Evolutionary conservation across 2,888 invertebrate species (phyloP).

Genomic region (Chalcis sispes): DNA sequence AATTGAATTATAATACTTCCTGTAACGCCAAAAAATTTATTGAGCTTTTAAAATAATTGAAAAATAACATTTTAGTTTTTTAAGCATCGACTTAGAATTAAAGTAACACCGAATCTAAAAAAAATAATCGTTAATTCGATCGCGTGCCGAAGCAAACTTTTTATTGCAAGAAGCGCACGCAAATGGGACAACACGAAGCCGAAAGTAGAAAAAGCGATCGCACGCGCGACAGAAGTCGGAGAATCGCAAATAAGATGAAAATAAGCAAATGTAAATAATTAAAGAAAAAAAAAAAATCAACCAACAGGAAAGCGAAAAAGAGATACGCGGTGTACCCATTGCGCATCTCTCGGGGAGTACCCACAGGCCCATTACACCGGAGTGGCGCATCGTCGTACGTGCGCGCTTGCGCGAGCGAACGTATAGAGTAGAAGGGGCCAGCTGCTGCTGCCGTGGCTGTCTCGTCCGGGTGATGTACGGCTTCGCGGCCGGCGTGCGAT

Average conservation of each 20-base stretch:
- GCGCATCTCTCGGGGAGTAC: background rate
- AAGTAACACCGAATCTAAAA: too few relatives aligned
- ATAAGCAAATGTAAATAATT: too few relatives aligned
- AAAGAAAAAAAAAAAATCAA: slow-evolving; percentile 27
- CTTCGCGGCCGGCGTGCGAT: slow-evolving; percentile 71
- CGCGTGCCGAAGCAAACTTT: too few relatives aligned
- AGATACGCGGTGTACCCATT: slow-evolving; percentile 4
- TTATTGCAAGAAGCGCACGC: background rate
- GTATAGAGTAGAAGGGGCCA: too few relatives aligned
- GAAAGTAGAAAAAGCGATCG: slow-evolving; percentile 10
- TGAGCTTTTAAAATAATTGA: too few relatives aligned
- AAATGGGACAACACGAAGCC: background rate
- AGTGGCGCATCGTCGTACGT: background rate
- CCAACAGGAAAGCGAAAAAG: slow-evolving; percentile 39
- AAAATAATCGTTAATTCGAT: too few relatives aligned
- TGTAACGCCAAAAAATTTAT: too few relatives aligned
- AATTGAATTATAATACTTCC: too few relatives aligned
- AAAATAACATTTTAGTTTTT: too few relatives aligned
- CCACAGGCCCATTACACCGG: background rate
- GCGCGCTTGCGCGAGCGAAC: too few relatives aligned
- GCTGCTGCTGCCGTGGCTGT: slow-evolving; percentile 15
- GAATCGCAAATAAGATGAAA: too few relatives aligned
- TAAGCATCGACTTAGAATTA: too few relatives aligned
- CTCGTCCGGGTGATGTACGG: slow-evolving; percentile 72
- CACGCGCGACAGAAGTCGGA: background rate